Percentiles rank a stretch among this genome's conserved stretches.
phyloP scores from a whole-genome alignment of 1,140 invertebrate species.

The Oreohelix idahoensis region DNA sequence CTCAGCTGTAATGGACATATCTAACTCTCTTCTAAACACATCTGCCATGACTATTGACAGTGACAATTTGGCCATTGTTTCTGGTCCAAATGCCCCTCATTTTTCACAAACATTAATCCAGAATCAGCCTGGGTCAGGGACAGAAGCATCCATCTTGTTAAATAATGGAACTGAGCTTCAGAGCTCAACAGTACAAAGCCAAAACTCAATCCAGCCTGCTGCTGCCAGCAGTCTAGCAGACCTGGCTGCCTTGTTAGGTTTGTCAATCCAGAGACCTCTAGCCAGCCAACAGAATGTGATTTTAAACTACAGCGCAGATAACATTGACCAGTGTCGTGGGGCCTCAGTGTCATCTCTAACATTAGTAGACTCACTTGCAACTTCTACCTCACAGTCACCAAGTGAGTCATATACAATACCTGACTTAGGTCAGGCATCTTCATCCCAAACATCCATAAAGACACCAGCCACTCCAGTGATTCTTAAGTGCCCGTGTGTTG shows the following conservation, averaged over 20 bases:
- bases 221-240: neutral
- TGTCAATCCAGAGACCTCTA: neutral
- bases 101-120: neutral
- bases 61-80: neutral
- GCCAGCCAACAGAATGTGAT: neutral
- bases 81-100: neutral
- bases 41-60: neutral
- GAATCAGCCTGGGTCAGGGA: neutral
- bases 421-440: neutral
- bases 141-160: neutral
- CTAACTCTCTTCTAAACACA: neutral
- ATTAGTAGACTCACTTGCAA: neutral
- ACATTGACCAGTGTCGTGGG: neutral
- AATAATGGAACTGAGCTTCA: neutral
- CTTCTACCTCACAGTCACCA: slow-evolving; percentile 5
- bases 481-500: slow-evolving; percentile 19
- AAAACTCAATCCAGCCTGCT: neutral
- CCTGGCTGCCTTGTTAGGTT: neutral
- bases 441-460: neutral
- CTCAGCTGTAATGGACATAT: neutral
- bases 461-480: slow-evolving; percentile 1
- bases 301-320: neutral
- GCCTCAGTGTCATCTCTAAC: slow-evolving; percentile 23
- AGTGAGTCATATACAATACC: neutral
- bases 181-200: neutral